Base-by-base conservation (phyloP, 2,797 vertebrate genomes). In the Fringilla coelebs region DNA sequence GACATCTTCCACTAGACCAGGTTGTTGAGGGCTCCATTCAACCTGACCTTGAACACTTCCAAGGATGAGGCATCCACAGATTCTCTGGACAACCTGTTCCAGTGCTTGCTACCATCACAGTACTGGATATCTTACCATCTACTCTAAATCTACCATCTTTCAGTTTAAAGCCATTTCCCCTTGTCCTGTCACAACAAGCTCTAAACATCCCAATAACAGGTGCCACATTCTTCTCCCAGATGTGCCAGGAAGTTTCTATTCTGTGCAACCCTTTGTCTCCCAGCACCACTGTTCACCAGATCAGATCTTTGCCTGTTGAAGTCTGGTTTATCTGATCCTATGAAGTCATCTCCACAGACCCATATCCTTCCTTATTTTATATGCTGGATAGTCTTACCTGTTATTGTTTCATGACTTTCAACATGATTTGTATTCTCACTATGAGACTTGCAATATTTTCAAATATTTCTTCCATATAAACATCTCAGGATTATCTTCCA, bases 151-250 rank as follows among this genome's bases (percentile, higher is more conserved):
- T 15, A 29, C 1, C 1, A 1, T 38, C 7, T 51, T 45, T n/a
- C 29, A 34, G 3, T 45, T n/a, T 26, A 34, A 57, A 76, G 10
- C 3, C 8, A 19, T 76, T 45, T 36, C 5, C 24, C 25, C 10
- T 40, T 49, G 25, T 57, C 24, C 43, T 38, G 17, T 57, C 19
- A 29, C 34, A 49, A 26, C 20, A 8, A 18, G 49, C 3, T 83
- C 8, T 26, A 45, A 57, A 4, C 13, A 66, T n/a, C 31, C 0
- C 2, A 20, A 7, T 34, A 88, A 48, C 0, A 4, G 17, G 24
- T 38, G 7, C 13, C 12, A 8, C n/a, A 31, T 62, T 14, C 20
- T 57, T 58, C 36, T 73, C 43, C n/a, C 36, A 63, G 22, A 41
- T 21, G 5, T 40, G 9, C 24, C 5, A 16, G 10, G 9, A 73